These are phyloP conservation scores for Leptopterna dolabrata DNA, from an alignment of 2,888 invertebrate species.

Conservation along the genomic window DNA sequence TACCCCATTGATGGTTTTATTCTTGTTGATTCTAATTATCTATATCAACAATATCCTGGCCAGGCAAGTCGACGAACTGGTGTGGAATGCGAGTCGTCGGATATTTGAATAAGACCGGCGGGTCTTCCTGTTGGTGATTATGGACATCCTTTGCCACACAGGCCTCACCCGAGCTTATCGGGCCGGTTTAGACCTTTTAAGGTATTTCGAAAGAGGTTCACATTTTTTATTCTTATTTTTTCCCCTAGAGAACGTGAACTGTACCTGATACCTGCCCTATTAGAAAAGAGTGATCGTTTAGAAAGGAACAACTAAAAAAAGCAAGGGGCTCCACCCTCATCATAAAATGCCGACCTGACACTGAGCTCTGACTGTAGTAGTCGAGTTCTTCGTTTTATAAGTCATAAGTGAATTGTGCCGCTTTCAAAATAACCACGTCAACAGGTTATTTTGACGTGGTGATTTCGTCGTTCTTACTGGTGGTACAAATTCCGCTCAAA, in stretches of 20 bases:
- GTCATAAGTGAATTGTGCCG: too few relatives aligned
- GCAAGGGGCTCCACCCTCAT: background rate
- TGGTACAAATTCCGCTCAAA: too few relatives aligned
- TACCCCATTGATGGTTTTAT: too few relatives aligned
- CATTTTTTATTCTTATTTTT: background rate
- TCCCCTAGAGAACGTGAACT: background rate
- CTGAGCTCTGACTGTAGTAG: too few relatives aligned
- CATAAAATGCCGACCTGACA: too few relatives aligned
- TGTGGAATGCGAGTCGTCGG: background rate
- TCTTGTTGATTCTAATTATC: too few relatives aligned
- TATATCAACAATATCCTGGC: too few relatives aligned
- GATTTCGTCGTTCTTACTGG: too few relatives aligned
- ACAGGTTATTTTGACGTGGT: too few relatives aligned
- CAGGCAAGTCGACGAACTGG: background rate
- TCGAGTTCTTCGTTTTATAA: too few relatives aligned
- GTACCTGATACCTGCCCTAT: background rate
- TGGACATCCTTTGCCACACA: background rate
- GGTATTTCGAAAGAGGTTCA: background rate
- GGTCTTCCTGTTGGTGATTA: background rate
- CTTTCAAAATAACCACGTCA: too few relatives aligned
- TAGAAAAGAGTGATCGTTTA: background rate
- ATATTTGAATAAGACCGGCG: background rate
- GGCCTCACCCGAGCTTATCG: background rate
- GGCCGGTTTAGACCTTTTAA: background rate
- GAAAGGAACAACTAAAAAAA: background rate